Conservation (phyloP, 2,888 invertebrate species). For the Desoria tigrina region DNA sequence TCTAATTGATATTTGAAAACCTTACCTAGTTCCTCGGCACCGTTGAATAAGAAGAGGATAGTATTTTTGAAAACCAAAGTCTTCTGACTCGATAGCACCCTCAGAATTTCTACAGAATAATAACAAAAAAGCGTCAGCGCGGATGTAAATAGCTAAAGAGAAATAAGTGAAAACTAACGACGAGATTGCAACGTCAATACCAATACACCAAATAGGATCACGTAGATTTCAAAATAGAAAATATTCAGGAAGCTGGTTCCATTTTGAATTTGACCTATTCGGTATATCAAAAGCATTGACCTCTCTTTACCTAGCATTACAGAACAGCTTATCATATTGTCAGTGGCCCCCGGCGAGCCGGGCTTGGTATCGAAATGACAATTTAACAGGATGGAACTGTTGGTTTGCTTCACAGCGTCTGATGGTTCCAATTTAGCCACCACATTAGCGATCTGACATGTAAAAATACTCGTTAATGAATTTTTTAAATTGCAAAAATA, state of each 20-base stretch:
- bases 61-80: conserved; percentile 68
- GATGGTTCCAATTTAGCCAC: conserved; percentile 46
- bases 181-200: no score
- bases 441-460: conserved; percentile 48
- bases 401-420: conserved; percentile 1
- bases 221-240: no score
- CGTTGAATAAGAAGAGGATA: conserved; percentile 83
- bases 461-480: no score
- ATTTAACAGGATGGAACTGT: conserved; percentile 60
- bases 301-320: no score
- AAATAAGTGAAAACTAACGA: no score
- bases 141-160: no score
- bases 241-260: no score
- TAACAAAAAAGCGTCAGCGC: no score
- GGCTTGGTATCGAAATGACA: conserved; percentile 90
- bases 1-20: no score
- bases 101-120: conserved; percentile 77
- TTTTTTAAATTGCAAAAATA: neutral
- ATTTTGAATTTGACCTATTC: no score
- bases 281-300: no score
- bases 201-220: no score
- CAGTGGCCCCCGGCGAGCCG: conserved; percentile 85
- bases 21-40: conserved; percentile 81
- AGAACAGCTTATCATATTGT: conserved; percentile 85
- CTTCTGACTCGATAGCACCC: conserved; percentile 66